Evolutionary conservation across 2,888 invertebrate genomes (phyloP).

Genomic region (Agonum fuliginosum): DNA sequence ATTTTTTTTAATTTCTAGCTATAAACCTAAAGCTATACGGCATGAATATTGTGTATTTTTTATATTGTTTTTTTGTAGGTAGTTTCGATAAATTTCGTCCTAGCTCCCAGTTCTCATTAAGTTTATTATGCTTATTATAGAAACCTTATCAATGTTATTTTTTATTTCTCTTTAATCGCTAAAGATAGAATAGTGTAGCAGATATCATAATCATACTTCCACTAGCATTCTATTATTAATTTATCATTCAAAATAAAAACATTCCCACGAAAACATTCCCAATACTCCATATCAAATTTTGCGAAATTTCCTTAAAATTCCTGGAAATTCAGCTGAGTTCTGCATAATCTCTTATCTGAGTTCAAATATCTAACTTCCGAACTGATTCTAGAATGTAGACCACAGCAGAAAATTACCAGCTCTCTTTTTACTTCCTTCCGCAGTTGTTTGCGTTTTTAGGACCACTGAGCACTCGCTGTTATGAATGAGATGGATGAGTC

Average conservation of each 20-base stretch:
- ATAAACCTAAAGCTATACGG: too few species aligned
- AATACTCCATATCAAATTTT: not conserved
- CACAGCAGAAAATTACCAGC: conserved; percentile 17
- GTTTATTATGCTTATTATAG: too few species aligned
- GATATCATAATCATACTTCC: conserved; percentile 15
- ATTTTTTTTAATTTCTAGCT: too few species aligned
- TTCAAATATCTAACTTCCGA: not conserved
- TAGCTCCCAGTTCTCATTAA: too few species aligned
- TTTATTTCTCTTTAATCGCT: too few species aligned
- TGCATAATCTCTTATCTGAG: not conserved
- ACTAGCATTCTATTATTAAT: conserved; percentile 5
- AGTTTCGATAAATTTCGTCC: too few species aligned
- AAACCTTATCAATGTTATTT: too few species aligned
- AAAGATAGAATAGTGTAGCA: too few species aligned
- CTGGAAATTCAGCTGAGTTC: not conserved
- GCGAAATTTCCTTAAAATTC: conserved; percentile 12
- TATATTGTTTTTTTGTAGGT: too few species aligned
- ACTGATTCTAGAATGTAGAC: not conserved
- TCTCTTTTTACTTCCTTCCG: not conserved
- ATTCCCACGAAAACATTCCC: conserved; percentile 27
- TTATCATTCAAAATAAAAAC: conserved; percentile 4
- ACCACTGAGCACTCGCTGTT: not conserved
- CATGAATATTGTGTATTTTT: too few species aligned
- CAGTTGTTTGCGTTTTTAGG: not conserved
- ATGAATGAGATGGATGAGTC: conserved; percentile 49